A percentile compares a stretch with the other conserved stretches of the same genome.
phyloP scores from a whole-genome alignment of 2,797 vertebrate species.

The Phoeniculus purpureus region DNA sequence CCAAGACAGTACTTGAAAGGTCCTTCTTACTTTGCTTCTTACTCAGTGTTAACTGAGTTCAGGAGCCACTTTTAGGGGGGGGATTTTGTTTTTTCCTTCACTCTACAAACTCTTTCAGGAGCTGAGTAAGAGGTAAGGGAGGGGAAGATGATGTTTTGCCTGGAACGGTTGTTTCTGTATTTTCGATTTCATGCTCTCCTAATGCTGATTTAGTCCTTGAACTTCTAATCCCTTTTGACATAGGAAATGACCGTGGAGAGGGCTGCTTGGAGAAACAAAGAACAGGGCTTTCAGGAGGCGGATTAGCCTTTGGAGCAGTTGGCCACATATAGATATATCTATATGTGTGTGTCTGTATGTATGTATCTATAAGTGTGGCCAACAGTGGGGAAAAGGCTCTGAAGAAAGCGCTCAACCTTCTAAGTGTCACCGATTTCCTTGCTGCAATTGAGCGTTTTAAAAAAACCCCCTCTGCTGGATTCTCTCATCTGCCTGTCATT shows the following conservation, averaged over 20 bases:
- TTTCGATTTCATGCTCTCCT: slow-evolving; percentile 6
- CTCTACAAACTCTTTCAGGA: not conserved
- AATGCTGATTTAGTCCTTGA: not conserved
- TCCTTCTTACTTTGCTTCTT: not conserved
- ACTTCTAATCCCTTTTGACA: slow-evolving; percentile 31
- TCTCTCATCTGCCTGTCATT: not conserved
- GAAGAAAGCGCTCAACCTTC: not conserved
- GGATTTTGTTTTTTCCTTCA: not conserved
- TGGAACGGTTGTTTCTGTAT: not conserved
- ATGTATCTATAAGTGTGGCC: too few species aligned
- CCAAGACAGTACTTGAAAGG: not conserved
- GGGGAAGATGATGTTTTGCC: not conserved
- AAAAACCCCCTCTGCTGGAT: not conserved
- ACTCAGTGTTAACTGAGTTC: not conserved
- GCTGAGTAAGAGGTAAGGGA: not conserved
- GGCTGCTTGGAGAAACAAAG: not conserved
- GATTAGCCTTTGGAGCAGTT: not conserved
- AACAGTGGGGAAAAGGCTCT: not conserved
- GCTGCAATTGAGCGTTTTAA: not conserved
- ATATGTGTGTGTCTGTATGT: too few species aligned
- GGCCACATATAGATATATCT: not conserved
- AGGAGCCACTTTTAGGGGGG: not conserved
- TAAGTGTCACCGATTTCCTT: not conserved
- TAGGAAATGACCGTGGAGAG: slow-evolving; percentile 2
- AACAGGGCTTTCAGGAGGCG: not conserved